phyloP scores from a whole-genome alignment of 1,140 invertebrate genomes.

The Eupristina koningsbergeri region DNA sequence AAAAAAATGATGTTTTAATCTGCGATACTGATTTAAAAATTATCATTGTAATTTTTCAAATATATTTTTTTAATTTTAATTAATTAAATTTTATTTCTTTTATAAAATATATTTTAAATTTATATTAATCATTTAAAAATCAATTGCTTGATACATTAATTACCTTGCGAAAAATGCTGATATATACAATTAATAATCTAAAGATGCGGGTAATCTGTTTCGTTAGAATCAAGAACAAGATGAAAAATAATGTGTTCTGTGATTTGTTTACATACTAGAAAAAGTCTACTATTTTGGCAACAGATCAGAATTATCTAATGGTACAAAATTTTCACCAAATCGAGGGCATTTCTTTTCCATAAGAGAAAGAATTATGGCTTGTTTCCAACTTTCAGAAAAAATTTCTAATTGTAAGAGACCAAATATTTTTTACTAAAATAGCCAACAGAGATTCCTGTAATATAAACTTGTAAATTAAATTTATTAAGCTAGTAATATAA shows the following conservation, averaged over 20 bases:
- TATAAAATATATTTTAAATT: no score
- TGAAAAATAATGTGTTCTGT: slow-evolving; percentile 1
- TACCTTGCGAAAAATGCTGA: not conserved
- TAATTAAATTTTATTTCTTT: no score
- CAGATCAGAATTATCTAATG: slow-evolving; percentile 4
- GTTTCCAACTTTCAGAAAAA: slow-evolving; percentile 12
- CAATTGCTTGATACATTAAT: no score
- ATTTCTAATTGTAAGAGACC: slow-evolving; percentile 7
- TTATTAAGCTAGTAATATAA: not conserved
- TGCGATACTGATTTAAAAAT: no score
- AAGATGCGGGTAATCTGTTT: not conserved
- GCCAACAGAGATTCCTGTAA: no score
- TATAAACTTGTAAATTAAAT: not conserved
- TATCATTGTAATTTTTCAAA: no score
- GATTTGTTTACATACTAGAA: not conserved
- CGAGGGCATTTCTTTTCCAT: not conserved
- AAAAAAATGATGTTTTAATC: no score
- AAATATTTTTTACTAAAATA: not conserved
- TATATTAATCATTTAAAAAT: no score
- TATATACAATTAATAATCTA: not conserved
- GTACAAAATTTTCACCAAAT: not conserved
- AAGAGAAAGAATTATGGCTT: slow-evolving; percentile 2
- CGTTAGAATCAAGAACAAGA: not conserved
- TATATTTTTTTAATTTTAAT: no score
- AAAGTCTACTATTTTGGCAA: not conserved